phyloP scores from a whole-genome alignment of 2,113 vertebrate genomes.

The Zosterops lateralis region DNA sequence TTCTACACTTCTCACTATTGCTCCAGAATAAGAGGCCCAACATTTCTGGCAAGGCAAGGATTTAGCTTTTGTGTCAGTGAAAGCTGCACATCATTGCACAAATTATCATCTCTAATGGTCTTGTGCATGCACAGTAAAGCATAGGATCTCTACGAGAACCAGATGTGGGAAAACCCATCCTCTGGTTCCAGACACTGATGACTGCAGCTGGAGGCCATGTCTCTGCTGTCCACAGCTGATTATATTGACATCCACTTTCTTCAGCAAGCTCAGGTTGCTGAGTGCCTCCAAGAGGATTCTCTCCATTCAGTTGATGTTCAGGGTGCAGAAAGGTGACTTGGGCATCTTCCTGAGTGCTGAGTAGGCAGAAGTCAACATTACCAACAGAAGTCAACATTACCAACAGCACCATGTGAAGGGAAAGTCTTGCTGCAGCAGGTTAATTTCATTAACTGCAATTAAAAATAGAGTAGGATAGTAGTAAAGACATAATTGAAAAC shows the following conservation, averaged over 20 bases:
- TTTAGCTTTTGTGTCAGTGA: background rate
- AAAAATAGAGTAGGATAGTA: background rate
- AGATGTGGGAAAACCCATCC: background rate
- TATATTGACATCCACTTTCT: accelerated
- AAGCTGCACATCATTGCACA: background rate
- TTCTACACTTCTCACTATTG: background rate
- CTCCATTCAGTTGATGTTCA: background rate
- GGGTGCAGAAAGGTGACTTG: background rate
- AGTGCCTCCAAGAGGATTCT: background rate
- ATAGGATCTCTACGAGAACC: background rate
- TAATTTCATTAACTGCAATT: background rate
- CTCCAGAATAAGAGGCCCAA: background rate
- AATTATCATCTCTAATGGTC: background rate
- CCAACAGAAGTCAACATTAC: background rate
- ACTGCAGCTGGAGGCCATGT: background rate
- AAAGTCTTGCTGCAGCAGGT: background rate
- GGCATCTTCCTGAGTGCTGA: background rate
- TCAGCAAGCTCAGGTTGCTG: background rate
- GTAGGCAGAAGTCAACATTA: background rate
- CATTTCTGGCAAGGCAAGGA: background rate
- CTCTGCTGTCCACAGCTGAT: background rate
- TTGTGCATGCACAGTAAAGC: background rate
- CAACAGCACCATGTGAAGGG: background rate
- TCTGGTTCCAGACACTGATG: background rate
- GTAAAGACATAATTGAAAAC: background rate